Conservation (phyloP, 2,888 invertebrate species). For the Eremobia ochroleuca region DNA sequence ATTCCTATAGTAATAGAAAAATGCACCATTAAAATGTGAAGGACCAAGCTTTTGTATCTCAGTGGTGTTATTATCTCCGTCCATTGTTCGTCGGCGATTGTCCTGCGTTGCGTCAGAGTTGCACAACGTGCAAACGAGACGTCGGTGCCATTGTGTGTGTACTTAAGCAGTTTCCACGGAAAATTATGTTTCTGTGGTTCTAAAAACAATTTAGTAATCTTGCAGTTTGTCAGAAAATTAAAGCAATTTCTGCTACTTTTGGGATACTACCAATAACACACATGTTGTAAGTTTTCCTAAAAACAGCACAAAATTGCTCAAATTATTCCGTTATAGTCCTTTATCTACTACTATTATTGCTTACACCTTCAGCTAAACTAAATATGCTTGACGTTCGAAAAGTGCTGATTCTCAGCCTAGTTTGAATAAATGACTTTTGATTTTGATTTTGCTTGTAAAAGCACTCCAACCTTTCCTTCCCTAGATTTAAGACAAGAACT, state of each 20-base stretch:
- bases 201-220: not conserved
- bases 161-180: constrained; percentile 42
- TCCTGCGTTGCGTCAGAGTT: constrained; percentile 60
- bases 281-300: too few species aligned
- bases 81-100: constrained; percentile 63
- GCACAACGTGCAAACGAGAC: constrained; percentile 50
- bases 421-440: too few species aligned
- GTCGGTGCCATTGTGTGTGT: constrained; percentile 31
- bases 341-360: too few species aligned
- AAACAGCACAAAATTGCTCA: not conserved
- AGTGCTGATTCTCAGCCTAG: too few species aligned
- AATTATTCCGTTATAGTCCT: not conserved
- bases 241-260: not conserved
- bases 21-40: constrained; percentile 36
- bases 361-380: not conserved
- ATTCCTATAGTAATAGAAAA: constrained; percentile 18
- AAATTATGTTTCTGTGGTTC: constrained; percentile 31
- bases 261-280: too few species aligned
- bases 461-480: not conserved
- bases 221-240: not conserved
- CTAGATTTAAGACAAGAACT: not conserved
- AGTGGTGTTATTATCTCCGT: constrained; percentile 52
- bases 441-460: too few species aligned
- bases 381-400: too few species aligned
- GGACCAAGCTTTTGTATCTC: constrained; percentile 27